Conservation (phyloP, 2,113 vertebrate species). For the Anguilla rostrata region DNA sequence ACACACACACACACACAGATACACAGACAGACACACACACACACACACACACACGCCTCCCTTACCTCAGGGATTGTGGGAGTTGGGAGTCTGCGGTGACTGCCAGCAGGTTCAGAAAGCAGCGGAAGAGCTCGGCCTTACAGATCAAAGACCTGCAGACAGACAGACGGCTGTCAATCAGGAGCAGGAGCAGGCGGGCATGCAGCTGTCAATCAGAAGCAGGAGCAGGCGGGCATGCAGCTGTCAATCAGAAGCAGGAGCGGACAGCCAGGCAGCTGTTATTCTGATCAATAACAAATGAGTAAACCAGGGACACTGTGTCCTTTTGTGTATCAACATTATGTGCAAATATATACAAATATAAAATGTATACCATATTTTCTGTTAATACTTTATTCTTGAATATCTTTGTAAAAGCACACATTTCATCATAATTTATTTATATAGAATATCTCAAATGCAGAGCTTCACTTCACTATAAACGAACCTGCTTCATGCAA, state of each 20-base stretch:
- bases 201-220: not conserved
- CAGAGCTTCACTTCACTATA: too few species aligned
- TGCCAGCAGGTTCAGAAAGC: conserved; percentile 77
- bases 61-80: conserved; percentile 84
- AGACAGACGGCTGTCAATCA: not conserved
- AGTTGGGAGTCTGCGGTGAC: conserved; percentile 67
- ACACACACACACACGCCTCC: not conserved
- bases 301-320: too few species aligned
- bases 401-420: too few species aligned
- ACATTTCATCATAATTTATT: too few species aligned
- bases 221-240: not conserved
- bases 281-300: too few species aligned
- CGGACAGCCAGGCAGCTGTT: not conserved
- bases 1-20: not conserved
- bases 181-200: not conserved
- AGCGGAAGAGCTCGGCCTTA: conserved; percentile 85
- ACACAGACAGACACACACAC: not conserved
- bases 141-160: conserved; percentile 81
- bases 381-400: too few species aligned
- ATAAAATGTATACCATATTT: too few species aligned
- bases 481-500: too few species aligned
- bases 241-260: not conserved
- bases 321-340: too few species aligned
- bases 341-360: too few species aligned
- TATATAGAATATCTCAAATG: too few species aligned